Evolutionary conservation across 92 coral and sea anemone genomes (phyloP), one percentile per base, ranked within the genome.

Genomic region (Epizoanthus ramosus): DNA sequence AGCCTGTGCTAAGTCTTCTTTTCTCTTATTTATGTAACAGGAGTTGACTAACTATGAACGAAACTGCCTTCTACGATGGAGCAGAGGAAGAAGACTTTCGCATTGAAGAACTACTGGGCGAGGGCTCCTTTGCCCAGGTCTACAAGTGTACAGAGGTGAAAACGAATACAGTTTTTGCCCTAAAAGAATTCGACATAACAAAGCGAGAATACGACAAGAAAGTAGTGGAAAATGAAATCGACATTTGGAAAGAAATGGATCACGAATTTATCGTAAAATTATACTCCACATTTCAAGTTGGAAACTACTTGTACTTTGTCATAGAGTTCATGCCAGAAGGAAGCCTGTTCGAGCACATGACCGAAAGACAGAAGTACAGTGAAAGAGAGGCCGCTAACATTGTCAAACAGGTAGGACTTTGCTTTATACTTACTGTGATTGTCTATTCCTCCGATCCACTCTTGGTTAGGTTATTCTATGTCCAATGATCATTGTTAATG

Each of bases 261-360:
- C 98, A 95, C 83, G 91, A 86, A 52, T 93, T 87, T 37, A 90
- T 95, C 69, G 98, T 90, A 15, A 80, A 93, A 22, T 80, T 95
- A 8, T 84, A 90, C 73, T 79, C 88, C 64, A 80, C 93, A 25
- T 91, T 95, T 57, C 56, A 50, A 12, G 88, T 80, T 8, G 87
- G 81, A 4, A 67, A 79, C 15, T 80, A 81, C 56, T 74, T 92
- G 76, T 92, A 90, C 80, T 92, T 92, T 73, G 96, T 92, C 18
- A 80, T 92, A 86, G 96, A 92, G 31, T 88, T 79, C 17, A 88
- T 92, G 39, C 80, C 80, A 10, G 96, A 92, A 10, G 90, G 90
- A 53, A 90, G 81, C 74, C 75, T 92, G 12, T 90, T 90, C 33
- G 92, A 92, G 35, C 91, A 89, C 74, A 92, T 92, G 90, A 81